A percentile compares a stretch with the other conserved stretches of the same genome.
phyloP scores from a whole-genome alignment of 2,888 invertebrate species.

The Creontiades dilutus region DNA sequence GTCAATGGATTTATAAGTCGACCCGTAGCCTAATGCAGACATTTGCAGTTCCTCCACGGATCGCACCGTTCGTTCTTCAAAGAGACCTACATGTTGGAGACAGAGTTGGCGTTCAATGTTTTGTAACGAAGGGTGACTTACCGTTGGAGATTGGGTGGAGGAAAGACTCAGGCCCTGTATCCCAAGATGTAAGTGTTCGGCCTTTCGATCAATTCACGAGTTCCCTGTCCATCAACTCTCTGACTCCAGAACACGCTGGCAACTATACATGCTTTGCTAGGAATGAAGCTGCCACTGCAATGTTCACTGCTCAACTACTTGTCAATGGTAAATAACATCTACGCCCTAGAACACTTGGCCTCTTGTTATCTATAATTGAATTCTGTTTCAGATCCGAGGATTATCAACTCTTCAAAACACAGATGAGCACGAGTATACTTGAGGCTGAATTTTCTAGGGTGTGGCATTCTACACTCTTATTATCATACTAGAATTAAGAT shows the following conservation, averaged over 20 bases:
- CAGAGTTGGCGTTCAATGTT: slow-evolving; percentile 80
- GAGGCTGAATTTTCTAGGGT: slow-evolving; percentile 33
- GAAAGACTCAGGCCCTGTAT: slow-evolving; percentile 77
- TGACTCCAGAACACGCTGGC: slow-evolving; percentile 80
- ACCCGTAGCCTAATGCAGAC: slow-evolving; percentile 73
- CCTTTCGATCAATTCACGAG: slow-evolving; percentile 76
- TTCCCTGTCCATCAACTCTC: slow-evolving; percentile 80
- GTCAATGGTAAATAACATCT: slow-evolving; percentile 79
- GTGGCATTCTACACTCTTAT: slow-evolving; percentile 6
- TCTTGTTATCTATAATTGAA: not conserved
- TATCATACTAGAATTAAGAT: slow-evolving; percentile 69
- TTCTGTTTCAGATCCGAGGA: not conserved
- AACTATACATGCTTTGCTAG: slow-evolving; percentile 81
- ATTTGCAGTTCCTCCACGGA: slow-evolving; percentile 80
- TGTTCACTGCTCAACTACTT: slow-evolving; percentile 79
- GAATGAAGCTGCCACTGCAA: slow-evolving; percentile 79
- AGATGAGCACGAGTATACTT: not conserved
- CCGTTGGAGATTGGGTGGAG: slow-evolving; percentile 82
- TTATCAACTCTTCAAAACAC: not conserved
- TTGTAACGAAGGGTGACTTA: slow-evolving; percentile 81
- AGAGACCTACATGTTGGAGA: slow-evolving; percentile 79
- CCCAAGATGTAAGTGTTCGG: slow-evolving; percentile 76
- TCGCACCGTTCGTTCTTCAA: slow-evolving; percentile 80
- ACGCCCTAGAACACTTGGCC: slow-evolving; percentile 42
- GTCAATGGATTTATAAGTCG: not conserved